phyloP scores from a whole-genome alignment of 2,113 vertebrate species.

The Oreochromis niloticus region DNA sequence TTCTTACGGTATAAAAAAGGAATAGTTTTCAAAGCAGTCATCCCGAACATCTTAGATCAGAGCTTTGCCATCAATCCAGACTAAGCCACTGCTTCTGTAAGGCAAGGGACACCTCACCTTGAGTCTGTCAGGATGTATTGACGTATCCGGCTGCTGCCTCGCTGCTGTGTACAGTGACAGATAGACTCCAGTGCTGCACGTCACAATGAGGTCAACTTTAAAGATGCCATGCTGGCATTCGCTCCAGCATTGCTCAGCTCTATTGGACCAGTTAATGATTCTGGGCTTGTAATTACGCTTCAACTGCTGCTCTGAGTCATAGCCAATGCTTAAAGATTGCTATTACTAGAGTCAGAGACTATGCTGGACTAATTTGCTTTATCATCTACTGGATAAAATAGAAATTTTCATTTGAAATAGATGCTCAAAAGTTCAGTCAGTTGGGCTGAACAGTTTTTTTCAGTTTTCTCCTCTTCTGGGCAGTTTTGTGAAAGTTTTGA shows the following conservation, averaged over 20 bases:
- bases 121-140: slow-evolving; percentile 13
- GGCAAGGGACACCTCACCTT: neutral
- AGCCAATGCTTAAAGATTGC: slow-evolving; percentile 3
- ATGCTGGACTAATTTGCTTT: neutral
- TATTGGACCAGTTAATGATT: slow-evolving; percentile 43
- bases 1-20: neutral
- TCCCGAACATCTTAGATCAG: neutral
- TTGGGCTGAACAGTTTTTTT: neutral
- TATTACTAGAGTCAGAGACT: neutral
- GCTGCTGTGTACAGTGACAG: slow-evolving; percentile 39
- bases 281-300: slow-evolving; percentile 19
- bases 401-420: neutral
- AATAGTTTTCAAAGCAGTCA: neutral
- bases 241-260: slow-evolving; percentile 3
- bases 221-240: slow-evolving; percentile 24
- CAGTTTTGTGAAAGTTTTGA: neutral
- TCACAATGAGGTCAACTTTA: slow-evolving; percentile 26
- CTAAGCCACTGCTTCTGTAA: neutral
- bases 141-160: neutral
- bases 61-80: neutral
- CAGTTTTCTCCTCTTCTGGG: neutral
- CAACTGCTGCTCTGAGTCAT: slow-evolving; percentile 19
- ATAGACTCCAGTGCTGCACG: slow-evolving; percentile 3
- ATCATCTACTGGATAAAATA: neutral
- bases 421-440: neutral